These are phyloP conservation scores for Nixonia krombeini DNA, from an alignment of 1,140 invertebrate species.

Conservation along the genomic window DNA sequence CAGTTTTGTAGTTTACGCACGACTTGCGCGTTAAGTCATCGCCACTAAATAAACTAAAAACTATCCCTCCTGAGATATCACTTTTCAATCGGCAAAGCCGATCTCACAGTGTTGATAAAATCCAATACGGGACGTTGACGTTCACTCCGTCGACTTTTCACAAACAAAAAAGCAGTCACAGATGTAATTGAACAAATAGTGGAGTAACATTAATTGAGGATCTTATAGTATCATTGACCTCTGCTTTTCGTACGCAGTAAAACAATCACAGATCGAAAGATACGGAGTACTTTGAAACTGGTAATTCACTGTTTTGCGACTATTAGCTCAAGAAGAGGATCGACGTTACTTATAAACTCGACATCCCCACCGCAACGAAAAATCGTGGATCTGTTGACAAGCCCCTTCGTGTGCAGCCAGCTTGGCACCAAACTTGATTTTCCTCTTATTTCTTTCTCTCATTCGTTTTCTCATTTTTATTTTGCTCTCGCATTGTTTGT, in stretches of 20 bases:
- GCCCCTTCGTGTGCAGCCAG: constrained; percentile 65
- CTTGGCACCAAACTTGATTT: constrained; percentile 61
- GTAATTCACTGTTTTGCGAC: constrained; percentile 66
- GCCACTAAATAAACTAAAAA: not conserved
- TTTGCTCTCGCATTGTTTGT: not conserved
- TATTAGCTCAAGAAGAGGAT: constrained; percentile 63
- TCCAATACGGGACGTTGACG: not conserved
- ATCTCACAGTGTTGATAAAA: not conserved
- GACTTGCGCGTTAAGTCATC: constrained; percentile 1
- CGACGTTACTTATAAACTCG: constrained; percentile 68
- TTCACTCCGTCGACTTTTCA: not conserved
- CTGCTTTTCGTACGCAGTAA: no score
- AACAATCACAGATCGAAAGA: not conserved
- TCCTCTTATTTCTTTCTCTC: constrained; percentile 13
- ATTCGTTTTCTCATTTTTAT: constrained; percentile 19
- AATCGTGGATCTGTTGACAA: constrained; percentile 59
- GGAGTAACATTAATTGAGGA: not conserved
- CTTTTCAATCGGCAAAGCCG: not conserved
- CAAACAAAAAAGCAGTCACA: not conserved
- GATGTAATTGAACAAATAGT: not conserved
- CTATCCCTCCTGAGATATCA: not conserved
- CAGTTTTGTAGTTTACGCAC: constrained; percentile 3
- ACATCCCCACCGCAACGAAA: constrained; percentile 61
- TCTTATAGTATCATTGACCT: no score
- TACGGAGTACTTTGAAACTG: constrained; percentile 27